phyloP scores from a whole-genome alignment of 2,797 vertebrate species.

The Notamacropus eugenii region DNA sequence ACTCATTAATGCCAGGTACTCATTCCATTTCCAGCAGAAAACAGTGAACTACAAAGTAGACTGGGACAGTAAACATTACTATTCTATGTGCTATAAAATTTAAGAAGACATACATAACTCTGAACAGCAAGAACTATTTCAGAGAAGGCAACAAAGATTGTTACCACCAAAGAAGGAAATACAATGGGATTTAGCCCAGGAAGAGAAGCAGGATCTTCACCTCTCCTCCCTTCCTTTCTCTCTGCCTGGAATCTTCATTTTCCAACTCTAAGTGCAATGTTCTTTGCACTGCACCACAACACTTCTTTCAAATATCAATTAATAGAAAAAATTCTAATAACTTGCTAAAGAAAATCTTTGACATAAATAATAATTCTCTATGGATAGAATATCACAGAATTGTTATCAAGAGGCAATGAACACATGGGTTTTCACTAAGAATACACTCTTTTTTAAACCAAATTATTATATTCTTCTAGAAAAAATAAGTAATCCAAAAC shows the following conservation, averaged over 20 bases:
- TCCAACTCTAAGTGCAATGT: neutral
- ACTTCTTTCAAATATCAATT: neutral
- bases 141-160: neutral
- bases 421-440: neutral
- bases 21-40: neutral
- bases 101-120: neutral
- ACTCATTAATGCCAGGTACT: neutral
- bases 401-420: neutral
- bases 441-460: neutral
- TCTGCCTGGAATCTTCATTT: neutral
- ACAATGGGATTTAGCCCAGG: neutral
- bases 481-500: slow-evolving; percentile 30
- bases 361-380: neutral
- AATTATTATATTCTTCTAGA: neutral
- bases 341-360: neutral
- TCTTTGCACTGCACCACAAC: neutral
- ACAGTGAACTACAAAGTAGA: neutral
- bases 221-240: neutral
- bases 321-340: neutral
- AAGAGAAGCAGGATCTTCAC: neutral
- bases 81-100: neutral
- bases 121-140: neutral
- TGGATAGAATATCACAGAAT: neutral
- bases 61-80: neutral
- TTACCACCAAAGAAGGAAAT: neutral